Evolutionary conservation across 2,888 invertebrate genomes (phyloP).

Genomic region (Pemphredon lugubris): DNA sequence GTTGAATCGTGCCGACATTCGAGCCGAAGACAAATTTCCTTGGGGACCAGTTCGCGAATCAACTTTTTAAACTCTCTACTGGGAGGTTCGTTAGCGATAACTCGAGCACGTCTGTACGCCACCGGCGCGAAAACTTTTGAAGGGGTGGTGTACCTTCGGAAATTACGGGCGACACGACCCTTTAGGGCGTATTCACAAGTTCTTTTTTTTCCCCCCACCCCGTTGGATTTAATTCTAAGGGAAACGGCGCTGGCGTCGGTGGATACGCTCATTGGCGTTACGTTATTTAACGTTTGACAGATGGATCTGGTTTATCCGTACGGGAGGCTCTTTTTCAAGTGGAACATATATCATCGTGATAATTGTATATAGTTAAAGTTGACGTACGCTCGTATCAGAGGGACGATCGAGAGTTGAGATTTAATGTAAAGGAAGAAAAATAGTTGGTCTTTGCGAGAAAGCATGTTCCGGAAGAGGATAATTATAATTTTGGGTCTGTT

Average conservation of each 20-base stretch:
- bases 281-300: too few species aligned
- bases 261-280: constrained; percentile 21
- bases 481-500: too few species aligned
- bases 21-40: constrained; percentile 69
- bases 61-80: constrained; percentile 69
- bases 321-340: too few species aligned
- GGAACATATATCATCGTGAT: too few species aligned
- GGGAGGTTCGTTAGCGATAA: constrained; percentile 66
- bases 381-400: too few species aligned
- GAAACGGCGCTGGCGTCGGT: constrained; percentile 15
- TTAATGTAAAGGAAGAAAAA: too few species aligned
- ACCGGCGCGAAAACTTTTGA: constrained; percentile 56
- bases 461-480: background rate
- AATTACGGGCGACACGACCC: constrained; percentile 46
- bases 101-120: constrained; percentile 57
- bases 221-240: constrained; percentile 35
- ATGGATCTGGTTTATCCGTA: too few species aligned
- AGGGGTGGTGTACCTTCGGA: constrained; percentile 51
- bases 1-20: constrained; percentile 29
- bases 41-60: constrained; percentile 67
- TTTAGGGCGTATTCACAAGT: constrained; percentile 52
- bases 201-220: too few species aligned
- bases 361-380: too few species aligned
- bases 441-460: too few species aligned
- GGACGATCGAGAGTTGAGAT: too few species aligned